Base-by-base conservation (phyloP, 2,888 invertebrate species). In the Tetrapedia diversipes region DNA sequence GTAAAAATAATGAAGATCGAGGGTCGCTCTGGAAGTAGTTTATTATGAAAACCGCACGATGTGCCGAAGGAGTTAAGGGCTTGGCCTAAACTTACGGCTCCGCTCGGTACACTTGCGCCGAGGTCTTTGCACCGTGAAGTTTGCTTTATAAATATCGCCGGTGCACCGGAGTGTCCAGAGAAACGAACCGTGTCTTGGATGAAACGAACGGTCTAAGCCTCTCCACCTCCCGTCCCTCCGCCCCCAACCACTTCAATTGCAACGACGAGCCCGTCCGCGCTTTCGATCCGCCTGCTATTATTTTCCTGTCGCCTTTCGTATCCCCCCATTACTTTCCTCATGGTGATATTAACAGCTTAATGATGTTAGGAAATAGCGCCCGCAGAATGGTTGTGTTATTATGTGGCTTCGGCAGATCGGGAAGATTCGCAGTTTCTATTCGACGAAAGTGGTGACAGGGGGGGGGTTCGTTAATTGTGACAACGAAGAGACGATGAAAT, bases 141-240 rank as follows among this genome's bases (percentile, higher is more conserved):
- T 88, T 86, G 85, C 87, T 87, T 86, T 88, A 84, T 85, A 87
- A 87, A 88, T 85, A 88, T 80, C 86, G 77, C 77, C 81, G 73
- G 75, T 64, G 85, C 81, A 77, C 80, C 64, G 57, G 84, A 82
- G 78, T 79, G 81, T 80, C 79, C 79, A 82, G 80, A 80, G 79
- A 81, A 83, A 77, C 80, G 82, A 82, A 76, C 70, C 80, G 80
- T 65, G 67, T 70, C 79, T 76, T 56, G 69, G 69, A 69, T 73
- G 76, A 76, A 80, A 68, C 51, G 73, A 71, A 71, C 77, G 56
- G 49, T 56, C 51, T 45, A 61, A 45, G 45, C 43, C 43, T 14
- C 22, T 59, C 37, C 45, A n/a, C n/a, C n/a, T n/a, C n/a, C n/a
- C n/a, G n/a, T n/a, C n/a, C n/a, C n/a, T n/a, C n/a, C n/a, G n/a